Evolutionary conservation across 1,140 invertebrate species (phyloP), one percentile per base, ranked within the genome.

Genomic region (Drosophila gunungcola): DNA sequence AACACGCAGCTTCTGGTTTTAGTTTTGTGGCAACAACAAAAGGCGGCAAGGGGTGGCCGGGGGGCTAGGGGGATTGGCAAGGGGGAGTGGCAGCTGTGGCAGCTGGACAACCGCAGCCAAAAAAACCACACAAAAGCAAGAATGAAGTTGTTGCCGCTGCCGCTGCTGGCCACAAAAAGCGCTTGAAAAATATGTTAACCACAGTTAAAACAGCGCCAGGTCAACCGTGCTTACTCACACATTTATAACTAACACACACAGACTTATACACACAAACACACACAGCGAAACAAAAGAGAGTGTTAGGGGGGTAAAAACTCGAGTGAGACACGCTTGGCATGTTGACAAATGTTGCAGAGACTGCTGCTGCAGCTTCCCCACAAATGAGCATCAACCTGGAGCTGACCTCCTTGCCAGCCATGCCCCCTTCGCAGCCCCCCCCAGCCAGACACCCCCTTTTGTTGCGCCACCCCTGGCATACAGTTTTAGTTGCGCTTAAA

Each of bases 181-280:
- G 83, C 83, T 88, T 88, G 84, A 88, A 88, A 88, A 88, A 88
- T 88, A 89, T 88, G 84, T 88, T 88, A 88, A 88, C 84, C 84
- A 89, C 84, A 88, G 84, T 88, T 88, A 88, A 88, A 88, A 88
- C 83, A 88, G 79, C 83, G 84, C 84, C 84, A 88, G 84, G 84
- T 88, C 84, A 88, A 84, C 84, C 84, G 80, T 88, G 72, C 77
- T 72, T 21, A 38, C 51, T 16, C 53, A 76, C 55, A 64, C 60
- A 27, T 58, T 3, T 25, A 63, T 32, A 72, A 39, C 39, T 58
- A 4, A 63, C 43, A 62, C 52, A 52, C 6, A 52, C 52, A 74
- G 49, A 43, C 21, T 49, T 69, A 60, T 3, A 67, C 48, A 56
- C 43, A 54, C 27, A 65, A 56, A 46, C 43, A 45, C 38, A 49